Conservation (phyloP, 2,113 vertebrate species). For the Apistogramma diplotaenia region DNA sequence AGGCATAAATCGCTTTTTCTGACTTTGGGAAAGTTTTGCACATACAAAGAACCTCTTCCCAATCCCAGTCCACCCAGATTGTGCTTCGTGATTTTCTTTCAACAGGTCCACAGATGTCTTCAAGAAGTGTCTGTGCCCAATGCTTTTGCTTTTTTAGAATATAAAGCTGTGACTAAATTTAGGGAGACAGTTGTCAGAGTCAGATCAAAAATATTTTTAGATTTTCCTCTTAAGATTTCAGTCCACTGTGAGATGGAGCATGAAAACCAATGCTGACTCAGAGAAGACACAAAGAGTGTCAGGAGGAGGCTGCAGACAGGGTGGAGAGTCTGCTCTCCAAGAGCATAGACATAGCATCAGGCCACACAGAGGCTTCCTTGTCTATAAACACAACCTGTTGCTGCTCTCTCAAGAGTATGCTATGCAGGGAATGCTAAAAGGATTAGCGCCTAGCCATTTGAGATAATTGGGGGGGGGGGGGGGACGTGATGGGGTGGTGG, state of each 20-base stretch:
- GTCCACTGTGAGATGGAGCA: background rate
- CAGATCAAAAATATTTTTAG: background rate
- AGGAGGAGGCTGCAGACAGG: constrained; percentile 41
- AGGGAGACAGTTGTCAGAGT: background rate
- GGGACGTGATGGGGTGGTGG: constrained; percentile 29
- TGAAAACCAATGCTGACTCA: constrained; percentile 45
- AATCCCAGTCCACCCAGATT: background rate
- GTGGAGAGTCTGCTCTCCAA: constrained; percentile 14
- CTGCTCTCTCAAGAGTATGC: constrained; percentile 32
- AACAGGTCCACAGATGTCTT: background rate
- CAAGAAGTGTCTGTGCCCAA: background rate
- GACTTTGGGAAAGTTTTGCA: background rate
- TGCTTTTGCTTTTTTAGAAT: background rate
- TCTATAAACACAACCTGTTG: constrained; percentile 60
- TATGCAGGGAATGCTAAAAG: constrained; percentile 64
- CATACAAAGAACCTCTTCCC: background rate
- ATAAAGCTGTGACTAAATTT: background rate
- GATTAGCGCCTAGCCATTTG: constrained; percentile 54
- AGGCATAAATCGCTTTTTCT: background rate
- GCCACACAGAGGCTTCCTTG: constrained; percentile 57
- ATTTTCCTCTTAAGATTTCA: background rate
- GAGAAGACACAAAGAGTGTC: constrained; percentile 14
- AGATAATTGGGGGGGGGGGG: constrained; percentile 64
- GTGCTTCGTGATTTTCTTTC: background rate
- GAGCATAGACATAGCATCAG: constrained; percentile 37